Evolutionary conservation across 2,113 vertebrate species (phyloP), one percentile per base, ranked within the genome.

Genomic region (Dromas ardeola): DNA sequence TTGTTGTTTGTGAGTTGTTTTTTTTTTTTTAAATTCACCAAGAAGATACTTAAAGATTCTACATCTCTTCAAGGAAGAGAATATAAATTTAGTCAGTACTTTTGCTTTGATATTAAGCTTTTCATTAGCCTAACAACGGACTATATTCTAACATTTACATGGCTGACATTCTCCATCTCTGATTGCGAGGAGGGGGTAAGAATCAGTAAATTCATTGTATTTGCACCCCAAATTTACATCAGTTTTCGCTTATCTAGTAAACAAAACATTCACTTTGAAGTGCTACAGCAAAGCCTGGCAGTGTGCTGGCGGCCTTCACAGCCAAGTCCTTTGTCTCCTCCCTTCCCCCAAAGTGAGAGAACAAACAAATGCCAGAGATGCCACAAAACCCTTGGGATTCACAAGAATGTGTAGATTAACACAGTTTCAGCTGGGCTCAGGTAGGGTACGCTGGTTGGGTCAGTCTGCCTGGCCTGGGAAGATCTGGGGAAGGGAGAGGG

Each of bases 281-380:
- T 77, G 86, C 50, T 93, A 81, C 49, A 85, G 90, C 79, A 91
- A 92, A 93, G 91, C 55, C 71, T 70, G 56, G 49, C 82, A 82
- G 70, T 21, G 50, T 88, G 74, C 74, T 96, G 84, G 79, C 78
- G 81, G 78, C 81, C 95, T 96, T 96, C 94, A 94, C 91, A 97
- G 95, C 96, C 93, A 95, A 95, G 49, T 80, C 87, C 84, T 97
- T 97, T 97, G 97, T 97, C 93, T 95, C 36, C 42, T 91, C 91
- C 93, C 94, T 96, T 96, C 91, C 96, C 95, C 95, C 96, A 95
- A 97, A 95, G 86, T 42, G 65, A 94, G 63, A 86, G 96, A 97
- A 97, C 92, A 97, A 97, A 97, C 86, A 94, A 95, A 98, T 97
- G 91, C 97, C 95, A 79, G 90, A 96, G 95, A 97, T 97, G 94